Conservation (phyloP, 2,797 vertebrate species). For the Meriones psammophilus region DNA sequence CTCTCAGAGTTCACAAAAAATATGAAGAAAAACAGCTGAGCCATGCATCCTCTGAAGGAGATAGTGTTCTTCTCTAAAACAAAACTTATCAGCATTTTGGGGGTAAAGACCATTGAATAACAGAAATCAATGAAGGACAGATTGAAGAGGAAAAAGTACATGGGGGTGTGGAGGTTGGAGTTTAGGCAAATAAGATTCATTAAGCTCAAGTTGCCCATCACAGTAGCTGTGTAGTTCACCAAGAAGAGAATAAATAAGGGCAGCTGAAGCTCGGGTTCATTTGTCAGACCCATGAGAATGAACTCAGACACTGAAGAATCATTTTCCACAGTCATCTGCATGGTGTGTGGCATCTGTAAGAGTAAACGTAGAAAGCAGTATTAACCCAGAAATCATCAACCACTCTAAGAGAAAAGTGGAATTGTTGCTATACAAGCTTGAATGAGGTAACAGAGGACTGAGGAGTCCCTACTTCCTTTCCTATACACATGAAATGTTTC, state of each 20-base stretch:
- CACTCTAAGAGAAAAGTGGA: neutral
- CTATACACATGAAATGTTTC: neutral
- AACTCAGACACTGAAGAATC: neutral
- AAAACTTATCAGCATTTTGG: slow-evolving; percentile 38
- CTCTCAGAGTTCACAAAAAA: neutral
- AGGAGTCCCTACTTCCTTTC: neutral
- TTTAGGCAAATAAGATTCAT: neutral
- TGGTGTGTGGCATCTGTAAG: neutral
- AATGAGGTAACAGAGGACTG: no score
- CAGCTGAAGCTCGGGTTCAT: neutral
- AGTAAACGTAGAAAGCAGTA: neutral
- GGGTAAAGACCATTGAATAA: slow-evolving; percentile 21
- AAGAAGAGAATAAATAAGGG: slow-evolving; percentile 3
- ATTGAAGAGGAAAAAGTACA: slow-evolving; percentile 48
- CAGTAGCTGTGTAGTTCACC: neutral
- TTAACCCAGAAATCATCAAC: neutral
- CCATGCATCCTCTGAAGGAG: neutral
- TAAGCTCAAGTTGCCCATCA: neutral
- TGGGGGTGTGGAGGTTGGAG: neutral
- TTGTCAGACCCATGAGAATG: neutral
- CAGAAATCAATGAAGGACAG: slow-evolving; percentile 24
- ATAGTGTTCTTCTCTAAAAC: slow-evolving; percentile 12
- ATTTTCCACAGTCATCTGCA: neutral
- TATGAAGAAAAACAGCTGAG: neutral
- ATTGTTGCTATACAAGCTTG: neutral